Evolutionary conservation across 2,888 invertebrate genomes (phyloP), one percentile per base, ranked within the genome.

Genomic region (Xanthia icteritia): DNA sequence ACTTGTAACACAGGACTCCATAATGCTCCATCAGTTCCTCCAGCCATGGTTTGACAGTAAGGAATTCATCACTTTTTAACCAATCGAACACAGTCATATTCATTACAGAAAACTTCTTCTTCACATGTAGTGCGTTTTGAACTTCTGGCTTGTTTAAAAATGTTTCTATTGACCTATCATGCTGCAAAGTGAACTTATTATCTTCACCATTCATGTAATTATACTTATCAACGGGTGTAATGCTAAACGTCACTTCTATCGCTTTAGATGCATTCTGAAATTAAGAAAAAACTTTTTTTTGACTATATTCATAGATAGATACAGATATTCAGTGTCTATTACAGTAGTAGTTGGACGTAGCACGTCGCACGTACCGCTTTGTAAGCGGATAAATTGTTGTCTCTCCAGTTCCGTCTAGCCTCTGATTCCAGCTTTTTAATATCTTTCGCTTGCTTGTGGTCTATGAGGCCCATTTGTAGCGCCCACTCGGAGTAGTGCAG

Each of bases 11-110:
- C 79, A 89, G 65, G 17, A 88, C 87, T 54, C 82, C 85, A 63
- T 89, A 89, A 27, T 84, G 75, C 27, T 88, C 88, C 20, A 89
- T 20, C 13, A 89, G n/a, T 63, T 84, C 81, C 60, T 89, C 87
- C 9, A 87, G 48, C 74, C 74, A 74, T 15, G 45, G 74, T 60
- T 74, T 74, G 17, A 39, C 74, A 5, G 74, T 74, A 20, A 23
- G 36, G 13, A 27, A 74, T 60, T 11, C 11, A 48, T 60, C 74
- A 27, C 5, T 39, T n/a, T 0, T 5, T 48, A 74, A 74, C 58
- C 23, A 48, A 48, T 60, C 39, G 27, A 2, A 23, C 11, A 74
- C 58, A 27, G 17, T 74, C 17, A 0, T 1, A 74, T 74, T 39
- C 5, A 39, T 23, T 17, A 3, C 1, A 60, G 27, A 39, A 60